Conservation (phyloP, 2,797 vertebrate species). For the Chiropotes sagulatus region DNA sequence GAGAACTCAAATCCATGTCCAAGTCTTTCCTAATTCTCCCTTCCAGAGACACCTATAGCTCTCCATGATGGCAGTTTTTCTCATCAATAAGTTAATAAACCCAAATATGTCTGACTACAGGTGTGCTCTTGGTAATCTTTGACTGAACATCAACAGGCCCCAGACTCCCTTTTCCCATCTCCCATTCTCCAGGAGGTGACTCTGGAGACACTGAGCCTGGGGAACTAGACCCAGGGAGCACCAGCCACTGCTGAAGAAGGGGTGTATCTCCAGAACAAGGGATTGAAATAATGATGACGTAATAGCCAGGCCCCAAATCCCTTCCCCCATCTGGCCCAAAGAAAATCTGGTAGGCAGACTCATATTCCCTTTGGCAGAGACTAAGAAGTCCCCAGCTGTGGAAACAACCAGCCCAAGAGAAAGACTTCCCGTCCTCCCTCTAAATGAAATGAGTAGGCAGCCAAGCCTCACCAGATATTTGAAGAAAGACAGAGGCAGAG, state of each 20-base stretch:
- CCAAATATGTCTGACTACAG: neutral
- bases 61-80: accelerated
- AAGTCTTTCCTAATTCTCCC: neutral
- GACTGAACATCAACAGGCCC: neutral
- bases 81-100: neutral
- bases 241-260: neutral
- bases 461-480: neutral
- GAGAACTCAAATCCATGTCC: neutral
- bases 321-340: neutral
- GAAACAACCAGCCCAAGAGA: neutral
- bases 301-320: neutral
- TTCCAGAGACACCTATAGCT: neutral
- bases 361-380: neutral
- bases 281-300: neutral
- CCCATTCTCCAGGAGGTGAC: neutral
- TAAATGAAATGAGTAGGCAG: neutral
- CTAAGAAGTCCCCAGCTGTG: neutral
- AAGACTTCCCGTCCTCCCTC: neutral
- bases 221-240: neutral
- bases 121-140: neutral
- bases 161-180: neutral
- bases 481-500: neutral
- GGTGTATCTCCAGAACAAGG: neutral
- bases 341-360: neutral
- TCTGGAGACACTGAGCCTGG: neutral